Base-by-base conservation (phyloP, 2,797 vertebrate genomes). In the Diglossa cyanea region DNA sequence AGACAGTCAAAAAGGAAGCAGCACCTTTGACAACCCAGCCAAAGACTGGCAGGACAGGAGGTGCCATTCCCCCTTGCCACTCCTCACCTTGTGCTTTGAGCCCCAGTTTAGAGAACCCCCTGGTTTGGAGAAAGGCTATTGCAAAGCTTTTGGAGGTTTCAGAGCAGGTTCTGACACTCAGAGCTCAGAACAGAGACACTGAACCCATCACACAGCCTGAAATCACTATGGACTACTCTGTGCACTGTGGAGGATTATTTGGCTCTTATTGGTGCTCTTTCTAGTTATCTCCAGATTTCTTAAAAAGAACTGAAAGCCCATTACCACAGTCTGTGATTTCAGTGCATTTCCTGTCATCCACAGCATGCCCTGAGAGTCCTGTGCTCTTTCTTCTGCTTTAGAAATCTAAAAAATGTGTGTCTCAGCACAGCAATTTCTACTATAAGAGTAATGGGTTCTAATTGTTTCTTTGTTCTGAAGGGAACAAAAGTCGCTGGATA, bases 61-160 rank as follows among this genome's bases (percentile, higher is more conserved):
- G 6, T 37, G 31, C 21, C 28, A 28, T 70, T 77, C 13, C 18
- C 51, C 31, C 50, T 74, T 66, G 39, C 37, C 23, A 12, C 37
- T 47, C 44, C 28, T 86, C 0, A 1, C 0, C 0, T 16, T 18
- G 19, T 20, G 45, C 18, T 1, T 19, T 42, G 62, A 85, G n/a
- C 16, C 35, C 7, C 45, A 82, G 35, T 16, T 65, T 25, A 21
- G 20, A 78, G 25, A 53, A 2, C 6, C 15, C 42, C 13, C 11
- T 35, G 13, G 39, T 75, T 55, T 81, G 51, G 58, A 40, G 40
- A 35, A 33, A 75, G 8, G 55, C 19, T 48, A 8, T 37, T 67
- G 48, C 45, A 33, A 63, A 31, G 30, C 9, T 93, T 73, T 63
- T 63, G 65, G 65, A 58, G n/a, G 7, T 48, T 91, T 63, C 62